These are phyloP conservation scores for Cremastobaeus sp. DNA, from an alignment of 2,888 invertebrate species.

Conservation along the genomic window DNA sequence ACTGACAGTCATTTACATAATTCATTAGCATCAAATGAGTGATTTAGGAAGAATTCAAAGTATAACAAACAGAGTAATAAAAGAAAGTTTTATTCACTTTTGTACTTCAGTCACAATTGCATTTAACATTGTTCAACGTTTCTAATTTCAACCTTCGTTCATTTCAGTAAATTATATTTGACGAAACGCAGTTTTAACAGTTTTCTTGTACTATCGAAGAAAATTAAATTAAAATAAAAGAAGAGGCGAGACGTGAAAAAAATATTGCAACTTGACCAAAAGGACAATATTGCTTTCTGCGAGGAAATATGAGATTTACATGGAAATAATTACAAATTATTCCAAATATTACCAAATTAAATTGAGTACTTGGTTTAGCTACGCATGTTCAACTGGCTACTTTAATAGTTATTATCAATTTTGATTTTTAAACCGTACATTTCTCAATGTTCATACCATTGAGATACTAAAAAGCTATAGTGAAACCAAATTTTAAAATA, in stretches of 20 bases:
- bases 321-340: too few relatives aligned
- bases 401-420: too few relatives aligned
- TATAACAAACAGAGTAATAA: conserved; percentile 10
- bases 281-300: conserved; percentile 24
- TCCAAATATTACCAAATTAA: too few relatives aligned
- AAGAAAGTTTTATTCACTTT: conserved; percentile 53
- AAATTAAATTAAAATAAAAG: conserved; percentile 3
- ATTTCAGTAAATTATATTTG: background rate
- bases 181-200: conserved; percentile 3
- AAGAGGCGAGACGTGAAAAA: conserved; percentile 13
- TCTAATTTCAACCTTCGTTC: conserved; percentile 23
- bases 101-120: conserved; percentile 57
- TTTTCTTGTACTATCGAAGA: background rate
- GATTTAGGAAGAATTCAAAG: background rate
- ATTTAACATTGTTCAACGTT: conserved; percentile 37
- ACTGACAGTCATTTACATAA: too few relatives aligned
- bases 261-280: conserved; percentile 18
- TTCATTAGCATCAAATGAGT: too few relatives aligned
- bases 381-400: too few relatives aligned
- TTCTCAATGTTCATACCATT: too few relatives aligned
- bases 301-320: too few relatives aligned
- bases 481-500: too few relatives aligned
- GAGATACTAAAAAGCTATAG: too few relatives aligned
- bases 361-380: too few relatives aligned
- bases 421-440: too few relatives aligned